phyloP scores from a whole-genome alignment of 2,797 vertebrate species.

The Mormyrops attenuatus region DNA sequence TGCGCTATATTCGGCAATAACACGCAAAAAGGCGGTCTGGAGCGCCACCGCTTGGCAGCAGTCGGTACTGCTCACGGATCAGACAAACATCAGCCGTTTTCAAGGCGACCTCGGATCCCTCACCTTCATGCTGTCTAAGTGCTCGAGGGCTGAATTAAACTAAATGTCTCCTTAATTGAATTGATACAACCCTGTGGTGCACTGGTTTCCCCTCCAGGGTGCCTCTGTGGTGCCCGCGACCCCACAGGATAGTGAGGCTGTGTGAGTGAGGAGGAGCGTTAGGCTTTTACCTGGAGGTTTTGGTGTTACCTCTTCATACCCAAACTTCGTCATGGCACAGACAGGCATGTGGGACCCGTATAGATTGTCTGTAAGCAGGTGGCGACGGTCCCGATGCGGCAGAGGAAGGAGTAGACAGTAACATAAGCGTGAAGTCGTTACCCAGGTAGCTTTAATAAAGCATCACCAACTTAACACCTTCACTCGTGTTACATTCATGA shows the following conservation, averaged over 20 bases:
- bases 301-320: background rate
- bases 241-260: background rate
- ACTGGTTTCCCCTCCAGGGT: background rate
- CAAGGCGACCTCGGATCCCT: background rate
- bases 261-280: background rate
- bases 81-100: background rate
- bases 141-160: background rate
- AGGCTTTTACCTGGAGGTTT: background rate
- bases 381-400: background rate
- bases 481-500: background rate
- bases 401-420: background rate
- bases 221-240: background rate
- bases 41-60: background rate
- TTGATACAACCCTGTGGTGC: background rate
- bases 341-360: background rate
- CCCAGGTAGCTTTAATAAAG: background rate
- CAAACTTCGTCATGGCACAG: background rate
- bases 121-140: background rate
- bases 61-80: background rate
- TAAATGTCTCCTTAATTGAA: background rate
- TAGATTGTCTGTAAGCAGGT: background rate
- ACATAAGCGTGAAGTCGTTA: background rate
- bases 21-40: background rate
- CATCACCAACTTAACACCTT: background rate
- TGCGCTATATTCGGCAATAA: background rate